Evolutionary conservation across 2,888 invertebrate species (phyloP), one percentile per base, ranked within the genome.

Genomic region (Notocelia uddmanniana): DNA sequence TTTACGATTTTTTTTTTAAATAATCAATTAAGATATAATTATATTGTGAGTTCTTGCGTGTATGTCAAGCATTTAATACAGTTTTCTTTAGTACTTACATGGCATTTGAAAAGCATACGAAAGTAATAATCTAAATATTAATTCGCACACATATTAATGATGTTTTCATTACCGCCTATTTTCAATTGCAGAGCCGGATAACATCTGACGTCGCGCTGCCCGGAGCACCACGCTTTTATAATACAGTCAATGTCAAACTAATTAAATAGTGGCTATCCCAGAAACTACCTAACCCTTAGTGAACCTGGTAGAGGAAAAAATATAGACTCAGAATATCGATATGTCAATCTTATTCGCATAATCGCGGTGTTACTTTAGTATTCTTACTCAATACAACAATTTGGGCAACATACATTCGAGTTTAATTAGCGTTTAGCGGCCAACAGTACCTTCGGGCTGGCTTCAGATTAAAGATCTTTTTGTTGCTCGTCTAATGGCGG

Each of bases 401-500:
- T 68, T 52, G 18, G 59, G 21, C 37, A 67, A 59, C 52, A 31
- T 45, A 57, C 45, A 45, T 54, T 59, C 23, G n/a, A 72, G 34
- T 68, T 55, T 70, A 75, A 76, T 76, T 74, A 73, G 67, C 68
- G 73, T 74, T 67, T 64, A 78, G 80, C 79, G 52, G 59, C 68
- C 64, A 54, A 8, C 37, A 52, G 59, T 45, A 45, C 66, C 66
- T 67, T 23, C 26, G 52, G 59, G 31, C 45, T 37, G 37, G 77
- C 74, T 76, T 79, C 79, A 80, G 76, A 84, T 81, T 76, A 77
- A 80, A 80, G 81, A 83, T 83, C 81, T 83, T 83, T 82, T 83
- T 80, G 78, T 80, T 80, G 67, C 54, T 60, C 57, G 76, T 76
- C 81, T 83, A 83, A 81, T 83, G 75, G 81, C 76, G 75, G 79